Evolutionary conservation across 2,888 invertebrate species (phyloP), one percentile per base, ranked within the genome.

Genomic region (Coenonympha glycerion): DNA sequence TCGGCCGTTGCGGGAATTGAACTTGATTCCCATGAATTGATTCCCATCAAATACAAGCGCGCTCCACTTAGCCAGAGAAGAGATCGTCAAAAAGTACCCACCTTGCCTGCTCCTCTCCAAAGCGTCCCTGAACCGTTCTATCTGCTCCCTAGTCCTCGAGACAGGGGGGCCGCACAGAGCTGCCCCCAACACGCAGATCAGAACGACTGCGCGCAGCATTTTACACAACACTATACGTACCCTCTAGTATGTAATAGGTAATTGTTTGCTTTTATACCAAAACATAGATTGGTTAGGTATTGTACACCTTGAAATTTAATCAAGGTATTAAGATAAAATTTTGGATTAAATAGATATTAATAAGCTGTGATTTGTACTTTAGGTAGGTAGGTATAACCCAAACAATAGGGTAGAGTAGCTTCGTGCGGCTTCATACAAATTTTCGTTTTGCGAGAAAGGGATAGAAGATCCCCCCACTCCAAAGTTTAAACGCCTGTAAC

Each of bases 91-190:
- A n/a, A n/a, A 11, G 11, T 31, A 13, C 30, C 11, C 5, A 40
- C 24, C 40, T 40, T 9, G 24, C 26, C 45, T 33, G 45, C 45
- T 45, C 4, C 24, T 71, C 45, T 84, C 80, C 63, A 86, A 62
- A 63, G 71, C 83, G 22, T 68, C 62, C 47, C 71, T 74, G 57
- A 82, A 86, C 0, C 68, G 69, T 56, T 83, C 68, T 6, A 84
- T 76, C 53, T 85, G 73, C 26, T 77, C 71, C 55, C 74, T 68
- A 3, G 60, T 68, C 57, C 78, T 71, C 16, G 67, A 64, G 1
- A 80, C 51, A 0, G 76, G 64, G 0, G 84, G 83, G 1, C 68
- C 63, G 28, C 76, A 72, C 9, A 61, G 47, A 18, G 63, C 72
- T 56, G 71, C 41, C 6, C 68, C 73, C 1, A 77, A n/a, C 3